These are phyloP conservation scores for Copsychus sechellarum DNA, from an alignment of 2,113 vertebrate species.

Conservation along the genomic window DNA sequence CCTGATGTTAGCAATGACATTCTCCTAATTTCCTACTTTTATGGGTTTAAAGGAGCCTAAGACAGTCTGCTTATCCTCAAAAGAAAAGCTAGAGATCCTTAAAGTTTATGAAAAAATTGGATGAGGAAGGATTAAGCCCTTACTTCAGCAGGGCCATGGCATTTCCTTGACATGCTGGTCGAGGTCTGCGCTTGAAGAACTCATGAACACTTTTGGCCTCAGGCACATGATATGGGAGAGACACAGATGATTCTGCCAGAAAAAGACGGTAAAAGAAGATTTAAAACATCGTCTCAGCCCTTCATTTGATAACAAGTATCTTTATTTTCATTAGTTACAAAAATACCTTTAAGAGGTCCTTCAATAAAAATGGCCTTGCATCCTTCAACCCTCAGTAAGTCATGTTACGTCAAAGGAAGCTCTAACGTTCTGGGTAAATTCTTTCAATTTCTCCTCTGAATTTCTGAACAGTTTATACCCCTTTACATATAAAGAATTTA, in stretches of 20 bases:
- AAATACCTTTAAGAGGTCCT: background rate
- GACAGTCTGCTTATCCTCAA: background rate
- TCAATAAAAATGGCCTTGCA: background rate
- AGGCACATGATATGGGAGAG: constrained; percentile 92
- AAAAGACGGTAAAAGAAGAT: background rate
- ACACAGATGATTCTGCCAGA: constrained; percentile 83
- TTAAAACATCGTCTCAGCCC: background rate
- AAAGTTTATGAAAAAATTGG: background rate
- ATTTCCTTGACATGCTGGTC: constrained; percentile 80
- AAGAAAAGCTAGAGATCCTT: background rate
- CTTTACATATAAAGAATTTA: background rate
- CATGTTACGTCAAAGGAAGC: background rate
- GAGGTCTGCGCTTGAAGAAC: constrained; percentile 84
- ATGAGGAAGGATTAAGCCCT: constrained; percentile 38
- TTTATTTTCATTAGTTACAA: background rate
- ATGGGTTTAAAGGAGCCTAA: background rate
- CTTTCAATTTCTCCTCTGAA: background rate
- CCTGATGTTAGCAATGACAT: background rate
- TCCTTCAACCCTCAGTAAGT: background rate
- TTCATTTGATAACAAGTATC: background rate
- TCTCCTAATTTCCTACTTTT: background rate
- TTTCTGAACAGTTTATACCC: background rate
- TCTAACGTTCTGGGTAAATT: background rate
- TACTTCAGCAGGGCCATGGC: constrained; percentile 93
- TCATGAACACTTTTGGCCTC: constrained; percentile 89